phyloP scores from a whole-genome alignment of 2,113 vertebrate species.

The Oreochromis niloticus region DNA sequence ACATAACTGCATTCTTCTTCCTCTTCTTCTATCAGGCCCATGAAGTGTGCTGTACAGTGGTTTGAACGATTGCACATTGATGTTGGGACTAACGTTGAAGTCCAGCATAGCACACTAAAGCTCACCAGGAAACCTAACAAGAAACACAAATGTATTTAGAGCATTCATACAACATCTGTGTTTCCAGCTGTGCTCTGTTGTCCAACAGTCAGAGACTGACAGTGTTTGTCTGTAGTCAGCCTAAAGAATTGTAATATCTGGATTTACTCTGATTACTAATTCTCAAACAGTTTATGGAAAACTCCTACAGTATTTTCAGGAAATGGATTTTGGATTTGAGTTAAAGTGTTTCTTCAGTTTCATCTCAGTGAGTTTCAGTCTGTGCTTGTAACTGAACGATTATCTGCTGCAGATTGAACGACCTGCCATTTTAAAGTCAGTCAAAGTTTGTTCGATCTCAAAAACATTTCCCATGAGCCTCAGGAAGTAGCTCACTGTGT shows the following conservation, averaged over 20 bases:
- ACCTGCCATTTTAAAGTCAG: fast-evolving
- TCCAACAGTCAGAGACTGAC: background rate
- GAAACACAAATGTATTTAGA: background rate
- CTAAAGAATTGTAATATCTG: background rate
- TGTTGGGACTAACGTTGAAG: background rate
- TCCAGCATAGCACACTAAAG: background rate
- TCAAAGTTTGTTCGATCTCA: background rate
- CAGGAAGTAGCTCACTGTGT: background rate
- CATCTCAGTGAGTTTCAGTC: background rate
- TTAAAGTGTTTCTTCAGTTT: background rate
- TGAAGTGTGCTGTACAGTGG: too few species aligned
- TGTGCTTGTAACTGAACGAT: fast-evolving
- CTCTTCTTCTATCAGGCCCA: too few species aligned
- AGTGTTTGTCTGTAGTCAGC: background rate
- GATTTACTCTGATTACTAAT: background rate
- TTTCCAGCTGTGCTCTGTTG: background rate
- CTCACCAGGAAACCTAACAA: background rate
- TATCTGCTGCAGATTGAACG: background rate
- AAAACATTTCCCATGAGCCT: fast-evolving
- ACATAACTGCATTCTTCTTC: too few species aligned
- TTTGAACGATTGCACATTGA: too few species aligned
- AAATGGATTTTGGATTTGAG: background rate
- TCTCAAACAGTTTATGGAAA: background rate
- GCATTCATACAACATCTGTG: fast-evolving
- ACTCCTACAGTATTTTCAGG: background rate